Percentiles rank a stretch among this genome's conserved stretches.
Conservation (phyloP, 2,797 vertebrate genomes). For the Trichosurus vulpecula region DNA sequence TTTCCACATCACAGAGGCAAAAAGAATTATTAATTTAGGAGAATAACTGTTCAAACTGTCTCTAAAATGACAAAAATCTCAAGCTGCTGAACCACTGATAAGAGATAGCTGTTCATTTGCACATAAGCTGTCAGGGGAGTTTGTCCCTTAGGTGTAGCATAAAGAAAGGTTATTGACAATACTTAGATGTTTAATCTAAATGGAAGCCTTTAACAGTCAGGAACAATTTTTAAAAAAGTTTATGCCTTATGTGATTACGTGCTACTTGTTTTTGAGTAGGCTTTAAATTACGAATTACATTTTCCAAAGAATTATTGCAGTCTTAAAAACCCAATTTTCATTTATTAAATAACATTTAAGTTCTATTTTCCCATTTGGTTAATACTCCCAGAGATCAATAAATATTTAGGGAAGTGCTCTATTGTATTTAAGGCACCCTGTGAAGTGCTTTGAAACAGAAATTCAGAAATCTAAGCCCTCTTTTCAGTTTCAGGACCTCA, state of each 20-base stretch:
- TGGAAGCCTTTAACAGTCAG: slow-evolving; percentile 15
- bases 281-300: slow-evolving; percentile 11
- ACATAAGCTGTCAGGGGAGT: slow-evolving; percentile 37
- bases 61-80: not conserved
- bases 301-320: slow-evolving; percentile 19
- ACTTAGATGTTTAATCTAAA: slow-evolving; percentile 12
- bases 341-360: slow-evolving; percentile 50
- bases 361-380: not conserved
- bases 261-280: not conserved
- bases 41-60: slow-evolving; percentile 3
- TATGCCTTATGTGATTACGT: not conserved
- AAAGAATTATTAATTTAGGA: not conserved
- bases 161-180: slow-evolving; percentile 40
- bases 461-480: not conserved
- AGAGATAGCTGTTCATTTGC: slow-evolving; percentile 43
- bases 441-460: not conserved
- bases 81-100: slow-evolving; percentile 35
- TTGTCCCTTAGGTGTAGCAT: not conserved
- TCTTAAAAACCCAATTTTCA: slow-evolving; percentile 23
- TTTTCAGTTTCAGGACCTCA: not conserved
- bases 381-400: not conserved
- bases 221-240: slow-evolving; percentile 48
- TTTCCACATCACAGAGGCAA: not conserved
- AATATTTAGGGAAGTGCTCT: not conserved
- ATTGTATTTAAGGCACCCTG: not conserved